Base-by-base conservation (phyloP, 2,888 invertebrate genomes). In the Leptinotarsa peninsularis region DNA sequence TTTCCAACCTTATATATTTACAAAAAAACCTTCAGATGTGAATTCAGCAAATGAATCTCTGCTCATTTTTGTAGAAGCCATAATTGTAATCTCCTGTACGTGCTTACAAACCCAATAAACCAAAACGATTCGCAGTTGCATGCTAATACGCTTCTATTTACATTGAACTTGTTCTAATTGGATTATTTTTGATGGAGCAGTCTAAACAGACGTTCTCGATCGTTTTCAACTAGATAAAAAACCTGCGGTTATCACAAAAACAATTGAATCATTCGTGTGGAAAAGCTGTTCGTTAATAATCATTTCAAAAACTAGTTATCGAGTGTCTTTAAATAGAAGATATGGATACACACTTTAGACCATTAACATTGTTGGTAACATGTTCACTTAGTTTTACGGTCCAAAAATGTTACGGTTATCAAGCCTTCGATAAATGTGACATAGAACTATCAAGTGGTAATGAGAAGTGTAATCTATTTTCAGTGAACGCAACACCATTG, bases 131-230 rank as follows among this genome's bases (percentile, higher is more conserved):
- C 33, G 17, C 63, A n/a, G 33, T 63, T 63, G 27, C 43, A 63
- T 63, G 27, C 33, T 33, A 63, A 63, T 63, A 33, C 63, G n/a
- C 43, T 43, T 5, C 27, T 63, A 33, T 63, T 63, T 43, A 33
- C 63, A 63, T 63, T 63, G 63, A 27, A 63, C 63, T 63, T 33
- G 43, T 27, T 63, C 63, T 63, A 63, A 63, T 63, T 27, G 63
- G 43, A 43, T 63, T 63, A 63, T 63, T 63, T n/a, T 63, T n/a
- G 5, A 63, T n/a, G n/a, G n/a, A 33, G 43, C 43, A 18, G 43
- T 17, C 27, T 63, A n/a, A 33, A 58, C 21, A 23, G 63, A 33
- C 17, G 33, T 33, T 60, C n/a, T 33, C 7, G 15, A 14, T 58
- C 27, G 15, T 58, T 58, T 58, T 23, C 27, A 23, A 58, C 58